Percentiles rank a stretch among this genome's conserved stretches.
phyloP scores from a whole-genome alignment of 2,797 vertebrate genomes.

The Mareca penelope region DNA sequence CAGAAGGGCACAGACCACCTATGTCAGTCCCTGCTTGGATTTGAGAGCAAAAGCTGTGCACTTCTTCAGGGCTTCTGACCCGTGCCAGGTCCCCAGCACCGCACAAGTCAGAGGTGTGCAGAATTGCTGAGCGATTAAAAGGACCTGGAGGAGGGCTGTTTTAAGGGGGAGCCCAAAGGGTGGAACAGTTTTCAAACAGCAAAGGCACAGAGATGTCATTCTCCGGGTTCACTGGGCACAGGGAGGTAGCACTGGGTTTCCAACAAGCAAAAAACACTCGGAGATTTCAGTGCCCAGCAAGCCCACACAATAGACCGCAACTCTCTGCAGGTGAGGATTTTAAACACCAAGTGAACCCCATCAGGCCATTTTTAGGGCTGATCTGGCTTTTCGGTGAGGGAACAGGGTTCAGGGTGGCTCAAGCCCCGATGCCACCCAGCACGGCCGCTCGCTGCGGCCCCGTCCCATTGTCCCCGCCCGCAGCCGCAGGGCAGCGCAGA shows the following conservation, averaged over 20 bases:
- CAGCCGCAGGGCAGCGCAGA: background rate
- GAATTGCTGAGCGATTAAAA: constrained; percentile 24
- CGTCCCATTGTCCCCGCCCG: background rate
- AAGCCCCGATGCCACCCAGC: background rate
- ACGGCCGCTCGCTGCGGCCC: background rate
- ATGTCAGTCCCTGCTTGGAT: background rate
- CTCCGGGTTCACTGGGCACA: background rate
- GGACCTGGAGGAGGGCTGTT: accelerated
- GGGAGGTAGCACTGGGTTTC: accelerated
- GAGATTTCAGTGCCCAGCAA: background rate
- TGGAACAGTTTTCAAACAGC: background rate
- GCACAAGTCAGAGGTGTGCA: background rate
- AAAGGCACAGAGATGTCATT: background rate
- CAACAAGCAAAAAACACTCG: accelerated
- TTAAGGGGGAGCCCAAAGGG: background rate
- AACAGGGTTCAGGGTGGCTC: background rate
- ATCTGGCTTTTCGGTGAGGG: background rate
- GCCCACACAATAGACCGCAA: accelerated
- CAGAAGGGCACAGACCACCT: background rate
- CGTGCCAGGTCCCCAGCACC: background rate
- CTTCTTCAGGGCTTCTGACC: background rate
- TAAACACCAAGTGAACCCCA: background rate
- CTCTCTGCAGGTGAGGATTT: background rate
- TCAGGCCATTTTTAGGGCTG: background rate
- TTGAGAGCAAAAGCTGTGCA: background rate